These are phyloP conservation scores for Marmota flaviventris DNA, from an alignment of 2,113 vertebrate genomes.

Conservation along the genomic window DNA sequence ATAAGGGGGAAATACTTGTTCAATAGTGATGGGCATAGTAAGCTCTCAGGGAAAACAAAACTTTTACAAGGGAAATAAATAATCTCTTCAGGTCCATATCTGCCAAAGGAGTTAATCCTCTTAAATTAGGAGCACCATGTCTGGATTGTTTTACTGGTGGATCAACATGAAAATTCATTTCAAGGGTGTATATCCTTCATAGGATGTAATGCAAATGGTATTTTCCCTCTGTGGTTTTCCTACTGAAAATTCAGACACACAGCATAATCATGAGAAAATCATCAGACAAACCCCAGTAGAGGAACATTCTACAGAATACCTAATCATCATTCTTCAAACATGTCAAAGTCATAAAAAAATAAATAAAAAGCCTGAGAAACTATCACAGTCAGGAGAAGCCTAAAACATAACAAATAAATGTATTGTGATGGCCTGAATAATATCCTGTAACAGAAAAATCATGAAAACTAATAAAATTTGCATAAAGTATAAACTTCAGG, in stretches of 20 bases:
- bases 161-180: neutral
- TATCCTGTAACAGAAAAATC: neutral
- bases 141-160: neutral
- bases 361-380: too few relatives aligned
- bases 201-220: neutral
- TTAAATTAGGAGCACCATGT: neutral
- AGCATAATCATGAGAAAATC: neutral
- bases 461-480: too few relatives aligned
- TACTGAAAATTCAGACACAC: neutral
- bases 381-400: too few relatives aligned
- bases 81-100: neutral
- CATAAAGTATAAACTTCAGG: too few relatives aligned
- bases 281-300: neutral
- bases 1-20: neutral
- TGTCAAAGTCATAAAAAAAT: neutral
- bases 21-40: neutral
- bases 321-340: neutral
- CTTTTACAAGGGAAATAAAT: neutral
- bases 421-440: too few relatives aligned
- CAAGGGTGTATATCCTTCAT: neutral
- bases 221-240: too few relatives aligned
- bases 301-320: neutral
- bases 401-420: neutral
- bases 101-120: neutral
- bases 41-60: neutral